phyloP scores from a whole-genome alignment of 2,113 vertebrate species.

The Oriolus oriolus region DNA sequence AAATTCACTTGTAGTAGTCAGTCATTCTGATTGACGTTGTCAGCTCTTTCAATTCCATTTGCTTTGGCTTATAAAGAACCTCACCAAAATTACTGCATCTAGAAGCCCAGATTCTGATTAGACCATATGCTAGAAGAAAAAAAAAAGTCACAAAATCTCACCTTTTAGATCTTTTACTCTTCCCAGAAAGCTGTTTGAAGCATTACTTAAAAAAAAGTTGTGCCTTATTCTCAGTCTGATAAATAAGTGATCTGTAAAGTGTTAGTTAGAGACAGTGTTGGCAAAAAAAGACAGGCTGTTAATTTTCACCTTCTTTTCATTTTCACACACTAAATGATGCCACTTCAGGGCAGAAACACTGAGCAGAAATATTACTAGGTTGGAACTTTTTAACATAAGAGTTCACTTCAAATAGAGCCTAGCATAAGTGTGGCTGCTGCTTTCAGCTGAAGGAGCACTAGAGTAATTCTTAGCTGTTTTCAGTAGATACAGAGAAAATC shows the following conservation, averaged over 20 bases:
- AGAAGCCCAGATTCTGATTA: background rate
- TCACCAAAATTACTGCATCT: background rate
- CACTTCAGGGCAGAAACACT: background rate
- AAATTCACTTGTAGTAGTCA: background rate
- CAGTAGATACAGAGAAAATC: background rate
- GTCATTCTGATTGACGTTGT: background rate
- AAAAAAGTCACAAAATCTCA: background rate
- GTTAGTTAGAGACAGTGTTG: background rate
- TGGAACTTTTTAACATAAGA: background rate
- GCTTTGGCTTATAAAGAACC: background rate
- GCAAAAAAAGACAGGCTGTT: background rate
- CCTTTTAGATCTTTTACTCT: background rate
- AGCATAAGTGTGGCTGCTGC: background rate
- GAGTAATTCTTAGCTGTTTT: background rate
- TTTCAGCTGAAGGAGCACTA: background rate
- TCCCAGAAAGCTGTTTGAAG: background rate
- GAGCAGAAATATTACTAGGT: background rate
- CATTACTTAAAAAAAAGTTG: background rate
- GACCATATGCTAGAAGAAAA: fast-evolving
- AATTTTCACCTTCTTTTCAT: background rate
- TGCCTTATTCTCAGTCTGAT: background rate
- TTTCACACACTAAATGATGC: background rate
- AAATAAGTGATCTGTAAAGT: background rate
- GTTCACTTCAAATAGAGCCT: background rate
- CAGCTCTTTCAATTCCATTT: background rate